Base-by-base conservation (phyloP, 2,113 vertebrate genomes). In the Neotoma lepida region DNA sequence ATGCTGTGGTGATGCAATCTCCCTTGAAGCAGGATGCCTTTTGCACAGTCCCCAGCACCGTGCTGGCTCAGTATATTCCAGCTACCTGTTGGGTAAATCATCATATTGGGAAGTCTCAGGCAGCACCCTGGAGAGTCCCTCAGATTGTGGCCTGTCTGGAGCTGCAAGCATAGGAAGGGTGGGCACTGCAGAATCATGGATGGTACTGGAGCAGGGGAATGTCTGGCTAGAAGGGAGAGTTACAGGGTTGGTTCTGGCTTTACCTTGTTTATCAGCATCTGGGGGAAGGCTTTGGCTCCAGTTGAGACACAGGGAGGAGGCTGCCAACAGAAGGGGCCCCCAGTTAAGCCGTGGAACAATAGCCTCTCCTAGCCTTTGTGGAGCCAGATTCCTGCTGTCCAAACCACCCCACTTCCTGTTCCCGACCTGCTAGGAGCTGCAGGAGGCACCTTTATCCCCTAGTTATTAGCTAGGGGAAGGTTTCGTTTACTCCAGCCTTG, bases 391-490 rank as follows among this genome's bases (percentile, higher is more conserved):
- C 95, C 95, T 97, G 96, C 94, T 88, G 93, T 49, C 95, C 86
- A 96, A 95, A 96, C 96, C 80, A 97, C 94, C 95, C 89, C 41
- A 96, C 97, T 97, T 97, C 97, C 97, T 96, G 96, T 94, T 95
- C 84, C 84, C 39, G 33, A 92, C 96, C 95, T 97, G 96, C 97
- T 95, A 94, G 70, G 95, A 95, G 95, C 95, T 10, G 26, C 39
- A 0, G 96, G 95, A 96, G 95, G 93, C 0, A 26, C 66, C 89
- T 97, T 97, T 94, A 95, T 96, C 76, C 80, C 22, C 94, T 9
- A 44, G 87, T 94, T 73, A 84, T 80, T 61, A 95, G 88, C 94
- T 89, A 85, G 84, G 74, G 51, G 89, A 91, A 94, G 94, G 90
- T 86, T 93, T 92, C 73, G 89, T 96, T 93, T 87, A 89, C 86